Evolutionary conservation across 2,113 vertebrate species (phyloP).

Genomic region (Anoura caudifer): DNA sequence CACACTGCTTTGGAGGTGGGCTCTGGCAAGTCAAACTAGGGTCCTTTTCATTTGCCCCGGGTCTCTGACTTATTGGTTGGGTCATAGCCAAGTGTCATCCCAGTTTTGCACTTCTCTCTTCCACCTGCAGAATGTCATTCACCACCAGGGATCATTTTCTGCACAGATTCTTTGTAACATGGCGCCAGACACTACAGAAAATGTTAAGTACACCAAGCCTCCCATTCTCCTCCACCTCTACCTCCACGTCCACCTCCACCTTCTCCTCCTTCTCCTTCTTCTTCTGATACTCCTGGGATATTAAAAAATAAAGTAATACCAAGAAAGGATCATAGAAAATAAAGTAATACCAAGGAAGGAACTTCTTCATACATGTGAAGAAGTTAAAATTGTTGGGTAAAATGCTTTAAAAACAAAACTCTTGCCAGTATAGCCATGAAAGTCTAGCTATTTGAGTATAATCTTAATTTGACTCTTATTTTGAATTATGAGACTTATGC

Average conservation of each 20-base stretch:
- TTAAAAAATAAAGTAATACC: slow-evolving; percentile 39
- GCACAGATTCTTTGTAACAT: background rate
- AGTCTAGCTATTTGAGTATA: background rate
- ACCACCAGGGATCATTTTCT: background rate
- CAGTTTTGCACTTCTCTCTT: background rate
- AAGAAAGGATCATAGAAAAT: too few relatives aligned
- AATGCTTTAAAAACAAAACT: slow-evolving; percentile 20
- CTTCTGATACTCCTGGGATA: background rate
- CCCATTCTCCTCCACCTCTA: background rate
- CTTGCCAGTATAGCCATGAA: slow-evolving; percentile 23
- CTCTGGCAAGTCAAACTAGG: background rate
- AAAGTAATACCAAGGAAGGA: background rate
- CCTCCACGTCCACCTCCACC: too few relatives aligned
- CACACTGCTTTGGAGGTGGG: background rate
- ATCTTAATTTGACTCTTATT: slow-evolving; percentile 35
- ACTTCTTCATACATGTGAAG: too few relatives aligned
- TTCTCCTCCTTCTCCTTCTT: background rate
- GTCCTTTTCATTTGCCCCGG: background rate
- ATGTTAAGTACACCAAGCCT: background rate
- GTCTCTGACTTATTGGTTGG: background rate
- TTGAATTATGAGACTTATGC: slow-evolving; percentile 6
- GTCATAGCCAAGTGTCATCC: background rate
- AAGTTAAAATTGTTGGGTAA: slow-evolving; percentile 27
- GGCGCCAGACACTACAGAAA: background rate
- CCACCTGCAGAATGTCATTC: background rate